Percentiles rank a stretch among this genome's conserved stretches.
Evolutionary conservation across 2,113 vertebrate species (phyloP).

Genomic region (Balaeniceps rex): DNA sequence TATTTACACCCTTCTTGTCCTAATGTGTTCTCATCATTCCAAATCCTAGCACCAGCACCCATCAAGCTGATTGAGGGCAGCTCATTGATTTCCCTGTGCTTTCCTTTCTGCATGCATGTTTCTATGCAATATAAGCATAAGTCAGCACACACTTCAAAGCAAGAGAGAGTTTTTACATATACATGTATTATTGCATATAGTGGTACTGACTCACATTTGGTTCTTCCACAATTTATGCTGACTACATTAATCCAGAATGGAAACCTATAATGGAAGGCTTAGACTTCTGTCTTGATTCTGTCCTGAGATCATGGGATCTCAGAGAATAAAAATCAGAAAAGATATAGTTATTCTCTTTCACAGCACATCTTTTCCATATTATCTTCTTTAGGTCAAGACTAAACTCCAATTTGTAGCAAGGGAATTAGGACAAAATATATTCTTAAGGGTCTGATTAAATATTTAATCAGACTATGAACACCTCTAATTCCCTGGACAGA

Average conservation of each 20-base stretch:
- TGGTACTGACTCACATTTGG: not conserved
- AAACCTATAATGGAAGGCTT: not conserved
- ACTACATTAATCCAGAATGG: not conserved
- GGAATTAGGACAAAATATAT: not conserved
- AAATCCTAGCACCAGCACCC: not conserved
- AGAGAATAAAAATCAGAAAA: not conserved
- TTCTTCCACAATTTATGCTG: not conserved
- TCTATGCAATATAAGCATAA: not conserved
- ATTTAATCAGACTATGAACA: not conserved
- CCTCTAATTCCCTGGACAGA: not conserved
- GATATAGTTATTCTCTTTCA: not conserved
- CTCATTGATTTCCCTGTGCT: not conserved
- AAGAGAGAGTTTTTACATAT: not conserved
- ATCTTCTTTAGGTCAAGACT: not conserved
- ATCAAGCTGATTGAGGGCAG: not conserved
- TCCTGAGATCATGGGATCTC: not conserved
- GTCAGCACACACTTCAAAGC: not conserved
- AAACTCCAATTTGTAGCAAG: not conserved
- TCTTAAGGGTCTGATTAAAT: not conserved
- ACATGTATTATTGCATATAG: not conserved
- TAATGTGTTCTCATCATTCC: not conserved
- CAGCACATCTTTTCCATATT: not conserved
- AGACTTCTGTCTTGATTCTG: not conserved
- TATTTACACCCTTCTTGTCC: not conserved
- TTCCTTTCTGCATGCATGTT: not conserved